phyloP scores from a whole-genome alignment of 2,888 invertebrate species.

The Sinopyrophorus schimmeli region DNA sequence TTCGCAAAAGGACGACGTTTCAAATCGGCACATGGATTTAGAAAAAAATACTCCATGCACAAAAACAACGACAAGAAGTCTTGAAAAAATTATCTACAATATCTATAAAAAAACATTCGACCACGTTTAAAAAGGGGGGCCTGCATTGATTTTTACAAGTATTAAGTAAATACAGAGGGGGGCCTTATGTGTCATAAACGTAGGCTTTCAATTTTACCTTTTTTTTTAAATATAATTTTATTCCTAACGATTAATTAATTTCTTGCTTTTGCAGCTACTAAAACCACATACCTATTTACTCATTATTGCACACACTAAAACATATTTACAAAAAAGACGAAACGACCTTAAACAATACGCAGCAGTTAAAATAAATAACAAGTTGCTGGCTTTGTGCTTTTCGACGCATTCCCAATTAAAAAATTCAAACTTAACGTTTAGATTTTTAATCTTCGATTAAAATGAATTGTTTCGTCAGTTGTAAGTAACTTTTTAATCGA shows the following conservation, averaged over 20 bases:
- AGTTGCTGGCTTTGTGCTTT: no score
- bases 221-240: no score
- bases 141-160: slow-evolving; percentile 18
- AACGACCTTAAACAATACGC: no score
- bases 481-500: no score
- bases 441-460: no score
- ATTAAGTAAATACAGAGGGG: slow-evolving; percentile 29
- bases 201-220: slow-evolving; percentile 25
- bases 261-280: slow-evolving; percentile 22
- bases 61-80: slow-evolving; percentile 18
- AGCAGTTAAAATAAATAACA: no score
- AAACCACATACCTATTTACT: slow-evolving; percentile 15
- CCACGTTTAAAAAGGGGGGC: slow-evolving; percentile 11
- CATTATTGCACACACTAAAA: slow-evolving; percentile 28
- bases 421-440: no score
- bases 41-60: slow-evolving; percentile 4
- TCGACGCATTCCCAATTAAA: no score
- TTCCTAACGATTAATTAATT: slow-evolving; percentile 28
- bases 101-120: slow-evolving; percentile 25
- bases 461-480: no score
- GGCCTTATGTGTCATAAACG: slow-evolving; percentile 27
- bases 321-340: slow-evolving; percentile 30
- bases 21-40: slow-evolving; percentile 11
- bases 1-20: slow-evolving; percentile 18
- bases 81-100: slow-evolving; percentile 24